Conservation (phyloP, 2,797 vertebrate species). For the Anniella stebbinsi region DNA sequence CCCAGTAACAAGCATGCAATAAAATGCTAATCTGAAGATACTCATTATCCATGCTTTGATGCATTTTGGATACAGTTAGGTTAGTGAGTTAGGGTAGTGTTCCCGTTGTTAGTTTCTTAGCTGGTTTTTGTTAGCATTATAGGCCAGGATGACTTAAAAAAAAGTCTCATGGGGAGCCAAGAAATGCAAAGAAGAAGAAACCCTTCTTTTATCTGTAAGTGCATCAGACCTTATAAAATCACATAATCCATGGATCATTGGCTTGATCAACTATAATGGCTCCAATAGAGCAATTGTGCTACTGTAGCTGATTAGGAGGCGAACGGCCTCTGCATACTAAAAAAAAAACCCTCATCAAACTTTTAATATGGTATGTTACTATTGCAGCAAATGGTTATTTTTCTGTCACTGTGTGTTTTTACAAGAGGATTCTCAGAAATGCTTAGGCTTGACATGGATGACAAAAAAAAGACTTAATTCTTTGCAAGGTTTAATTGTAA, state of each 20-base stretch:
- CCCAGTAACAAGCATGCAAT: too few species aligned
- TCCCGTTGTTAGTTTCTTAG: constrained; percentile 46
- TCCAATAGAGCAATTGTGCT: constrained; percentile 78
- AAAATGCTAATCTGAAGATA: too few species aligned
- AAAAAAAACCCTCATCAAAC: constrained; percentile 66
- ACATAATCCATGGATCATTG: constrained; percentile 78
- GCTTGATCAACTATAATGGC: constrained; percentile 69
- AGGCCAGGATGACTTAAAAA: neutral
- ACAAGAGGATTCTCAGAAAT: constrained; percentile 59
- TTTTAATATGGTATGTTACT: constrained; percentile 66
- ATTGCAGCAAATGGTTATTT: constrained; percentile 25
- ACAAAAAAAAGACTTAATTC: constrained; percentile 28
- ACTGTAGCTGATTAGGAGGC: constrained; percentile 71
- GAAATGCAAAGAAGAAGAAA: constrained; percentile 65
- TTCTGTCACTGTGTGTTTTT: constrained; percentile 37
- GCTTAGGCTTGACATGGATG: constrained; percentile 55
- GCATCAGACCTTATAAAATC: constrained; percentile 76
- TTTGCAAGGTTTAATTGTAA: constrained; percentile 9
- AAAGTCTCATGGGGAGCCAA: constrained; percentile 68
- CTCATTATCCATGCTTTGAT: neutral
- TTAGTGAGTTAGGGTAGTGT: constrained; percentile 1
- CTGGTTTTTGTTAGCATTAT: constrained; percentile 61
- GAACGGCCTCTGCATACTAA: constrained; percentile 72
- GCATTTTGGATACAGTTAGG: neutral
- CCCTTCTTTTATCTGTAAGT: constrained; percentile 76